Evolutionary conservation across 2,113 vertebrate genomes (phyloP).

Genomic region (Dasyurus viverrinus): DNA sequence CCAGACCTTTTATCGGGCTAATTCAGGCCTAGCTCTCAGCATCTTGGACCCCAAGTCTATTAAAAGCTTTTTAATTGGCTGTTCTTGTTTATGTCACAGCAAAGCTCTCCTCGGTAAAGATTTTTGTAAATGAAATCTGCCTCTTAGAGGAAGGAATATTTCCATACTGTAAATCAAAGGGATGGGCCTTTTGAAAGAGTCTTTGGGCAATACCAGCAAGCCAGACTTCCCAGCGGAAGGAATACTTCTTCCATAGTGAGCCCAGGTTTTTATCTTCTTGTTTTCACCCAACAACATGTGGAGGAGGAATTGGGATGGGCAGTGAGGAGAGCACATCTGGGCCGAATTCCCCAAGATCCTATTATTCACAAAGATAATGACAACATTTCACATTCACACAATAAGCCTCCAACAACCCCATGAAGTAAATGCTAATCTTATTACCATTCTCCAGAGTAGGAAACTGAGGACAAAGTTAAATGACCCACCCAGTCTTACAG

Average conservation of each 20-base stretch:
- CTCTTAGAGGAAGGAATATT: slow-evolving; percentile 47
- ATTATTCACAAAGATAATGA: not conserved
- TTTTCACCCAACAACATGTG: not conserved
- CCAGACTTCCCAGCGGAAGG: not conserved
- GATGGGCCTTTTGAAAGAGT: not conserved
- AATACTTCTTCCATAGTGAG: not conserved
- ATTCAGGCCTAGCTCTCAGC: not conserved
- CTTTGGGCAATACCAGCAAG: not conserved
- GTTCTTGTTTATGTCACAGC: not conserved
- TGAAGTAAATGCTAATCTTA: not conserved
- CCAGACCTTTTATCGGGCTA: slow-evolving; percentile 8
- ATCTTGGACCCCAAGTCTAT: fast-evolving
- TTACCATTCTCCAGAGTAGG: not conserved
- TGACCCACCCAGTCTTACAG: not conserved
- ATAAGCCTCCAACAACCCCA: not conserved
- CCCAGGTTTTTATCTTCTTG: not conserved
- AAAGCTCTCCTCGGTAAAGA: not conserved
- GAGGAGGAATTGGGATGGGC: not conserved
- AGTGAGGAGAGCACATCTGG: not conserved
- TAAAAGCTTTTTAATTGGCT: not conserved
- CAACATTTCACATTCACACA: not conserved
- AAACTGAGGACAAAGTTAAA: not conserved
- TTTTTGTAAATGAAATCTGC: not conserved
- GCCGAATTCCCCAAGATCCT: not conserved
- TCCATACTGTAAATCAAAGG: not conserved